phyloP scores from a whole-genome alignment of 2,888 invertebrate species.

The Penaeus monodon region DNA sequence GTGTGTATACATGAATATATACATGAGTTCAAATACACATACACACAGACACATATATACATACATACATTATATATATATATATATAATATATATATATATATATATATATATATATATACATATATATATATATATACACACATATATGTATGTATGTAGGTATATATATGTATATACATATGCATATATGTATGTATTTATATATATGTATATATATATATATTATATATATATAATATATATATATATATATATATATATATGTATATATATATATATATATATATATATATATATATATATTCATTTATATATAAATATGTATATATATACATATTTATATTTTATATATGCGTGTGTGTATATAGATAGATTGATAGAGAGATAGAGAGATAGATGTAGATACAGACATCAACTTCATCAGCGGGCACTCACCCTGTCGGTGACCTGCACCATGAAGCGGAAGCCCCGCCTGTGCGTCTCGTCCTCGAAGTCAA shows the following conservation, averaged over 20 bases:
- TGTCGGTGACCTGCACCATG: slow-evolving; percentile 60
- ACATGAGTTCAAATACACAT: too few species aligned
- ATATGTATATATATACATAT: slow-evolving; percentile 1
- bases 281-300: background rate
- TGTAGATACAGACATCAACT: background rate
- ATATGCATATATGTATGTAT: too few species aligned
- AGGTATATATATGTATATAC: too few species aligned
- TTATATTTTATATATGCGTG: background rate
- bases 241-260: background rate
- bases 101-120: slow-evolving; percentile 21
- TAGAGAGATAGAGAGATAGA: background rate
- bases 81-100: slow-evolving; percentile 13
- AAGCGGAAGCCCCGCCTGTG: slow-evolving; percentile 56
- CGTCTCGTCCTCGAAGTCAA: slow-evolving; percentile 58
- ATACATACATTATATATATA: background rate
- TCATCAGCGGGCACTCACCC: slow-evolving; percentile 22
- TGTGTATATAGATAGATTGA: background rate
- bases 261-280: background rate
- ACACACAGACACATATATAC: too few species aligned
- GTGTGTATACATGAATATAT: background rate
- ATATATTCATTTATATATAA: background rate
- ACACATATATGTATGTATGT: background rate
- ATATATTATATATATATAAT: background rate
- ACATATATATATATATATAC: slow-evolving; percentile 4
- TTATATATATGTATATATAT: background rate